These are phyloP conservation scores for Diuraphis noxia DNA, from an alignment of 1,140 invertebrate species.

Conservation along the genomic window DNA sequence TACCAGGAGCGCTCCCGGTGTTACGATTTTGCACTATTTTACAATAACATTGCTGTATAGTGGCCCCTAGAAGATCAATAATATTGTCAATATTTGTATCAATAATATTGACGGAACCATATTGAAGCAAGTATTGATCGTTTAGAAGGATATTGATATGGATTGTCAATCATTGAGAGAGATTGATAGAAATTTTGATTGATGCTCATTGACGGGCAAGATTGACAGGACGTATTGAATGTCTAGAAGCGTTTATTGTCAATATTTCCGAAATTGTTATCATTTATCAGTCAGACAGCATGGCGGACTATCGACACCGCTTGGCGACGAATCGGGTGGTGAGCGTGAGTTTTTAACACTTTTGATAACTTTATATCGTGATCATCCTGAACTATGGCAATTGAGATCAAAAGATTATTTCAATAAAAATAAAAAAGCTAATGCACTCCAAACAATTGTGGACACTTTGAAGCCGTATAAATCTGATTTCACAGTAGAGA, in stretches of 20 bases:
- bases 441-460: conserved; percentile 18
- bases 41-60: too few species aligned
- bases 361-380: conserved; percentile 27
- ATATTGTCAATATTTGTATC: too few species aligned
- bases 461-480: conserved; percentile 9
- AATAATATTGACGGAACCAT: conserved; percentile 23
- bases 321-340: background rate
- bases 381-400: conserved; percentile 39
- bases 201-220: background rate
- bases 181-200: conserved; percentile 34
- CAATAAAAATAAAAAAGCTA: conserved; percentile 11
- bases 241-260: conserved; percentile 18
- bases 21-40: too few species aligned
- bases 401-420: conserved; percentile 33
- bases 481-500: conserved; percentile 28
- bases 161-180: conserved; percentile 22
- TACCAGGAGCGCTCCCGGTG: too few species aligned
- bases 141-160: background rate
- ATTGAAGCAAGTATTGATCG: conserved; percentile 25
- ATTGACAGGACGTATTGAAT: background rate
- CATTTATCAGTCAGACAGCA: conserved; percentile 16
- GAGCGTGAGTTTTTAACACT: conserved; percentile 21
- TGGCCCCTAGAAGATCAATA: too few species aligned
- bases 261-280: conserved; percentile 24
- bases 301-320: background rate